These are phyloP conservation scores for Sapayoa aenigma DNA, from an alignment of 2,113 vertebrate genomes.

Conservation along the genomic window DNA sequence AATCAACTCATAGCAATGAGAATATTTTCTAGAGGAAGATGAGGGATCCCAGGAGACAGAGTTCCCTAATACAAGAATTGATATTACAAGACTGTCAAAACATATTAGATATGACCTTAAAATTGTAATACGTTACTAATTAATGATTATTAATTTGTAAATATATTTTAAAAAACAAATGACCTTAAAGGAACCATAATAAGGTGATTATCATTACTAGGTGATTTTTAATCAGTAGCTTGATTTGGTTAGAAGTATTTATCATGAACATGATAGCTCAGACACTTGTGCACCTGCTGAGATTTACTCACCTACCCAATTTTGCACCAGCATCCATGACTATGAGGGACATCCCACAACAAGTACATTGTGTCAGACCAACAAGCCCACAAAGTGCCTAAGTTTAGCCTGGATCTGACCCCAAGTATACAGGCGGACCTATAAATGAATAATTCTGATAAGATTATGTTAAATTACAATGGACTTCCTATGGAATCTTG, in stretches of 20 bases:
- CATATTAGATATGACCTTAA: not conserved
- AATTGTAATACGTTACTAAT: not conserved
- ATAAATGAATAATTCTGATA: conserved; percentile 26
- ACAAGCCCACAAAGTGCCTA: not conserved
- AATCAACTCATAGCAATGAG: not conserved
- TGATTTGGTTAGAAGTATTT: not conserved
- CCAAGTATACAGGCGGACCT: not conserved
- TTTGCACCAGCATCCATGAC: not conserved
- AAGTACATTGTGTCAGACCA: not conserved
- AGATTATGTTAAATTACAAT: conserved; percentile 30
- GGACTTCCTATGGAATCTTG: conserved; percentile 44
- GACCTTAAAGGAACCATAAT: not conserved
- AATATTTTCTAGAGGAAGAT: not conserved
- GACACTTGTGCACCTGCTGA: not conserved
- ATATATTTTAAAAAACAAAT: not conserved
- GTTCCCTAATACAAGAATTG: not conserved
- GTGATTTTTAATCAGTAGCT: not conserved
- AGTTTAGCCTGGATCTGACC: not conserved
- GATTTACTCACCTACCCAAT: not conserved
- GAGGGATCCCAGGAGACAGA: not conserved
- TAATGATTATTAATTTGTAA: not conserved
- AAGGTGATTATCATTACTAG: too few relatives aligned
- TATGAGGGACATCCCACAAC: not conserved
- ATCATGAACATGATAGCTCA: not conserved
- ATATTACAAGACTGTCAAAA: not conserved